Evolutionary conservation across 2,888 invertebrate species (phyloP), one percentile per base, ranked within the genome.

Genomic region (Sphaerophoria rueppellii): DNA sequence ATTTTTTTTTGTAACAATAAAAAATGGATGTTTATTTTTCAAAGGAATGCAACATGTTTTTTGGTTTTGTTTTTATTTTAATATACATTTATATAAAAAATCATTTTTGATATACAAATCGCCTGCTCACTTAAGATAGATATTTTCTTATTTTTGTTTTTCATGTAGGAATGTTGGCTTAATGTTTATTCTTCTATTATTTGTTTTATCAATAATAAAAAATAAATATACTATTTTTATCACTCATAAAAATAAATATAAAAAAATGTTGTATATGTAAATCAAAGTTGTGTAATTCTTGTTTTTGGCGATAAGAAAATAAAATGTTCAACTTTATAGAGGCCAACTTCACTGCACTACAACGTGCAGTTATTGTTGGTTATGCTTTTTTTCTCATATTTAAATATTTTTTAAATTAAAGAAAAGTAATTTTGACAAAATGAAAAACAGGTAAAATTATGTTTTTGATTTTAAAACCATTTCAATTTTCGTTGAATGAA

Each of bases 321-420:
- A 24, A 24, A 24, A 24, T 24, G 24, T 24, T 24, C 24, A 24
- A 24, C 24, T 24, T 24, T 24, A 2, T 2, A 2, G 24, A 24
- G 24, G 24, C 24, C 34, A 76, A 70, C 58, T 80, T 37, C 40
- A 74, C 61, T 80, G 73, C 79, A 80, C 79, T 80, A 74, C 69
- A 80, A 80, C 79, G 79, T 80, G 79, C 79, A 74, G 58, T 63
- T 24, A 54, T 24, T 12, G 37, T 52, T 12, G 16, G 50, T 58
- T 34, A 52, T 52, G 50, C 52, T 52, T n/a, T 52, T 52, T 40
- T 52, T 37, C 24, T 52, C 40, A 16, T 57, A 65, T 48, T 48
- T 67, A 48, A 65, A 57, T 78, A 61, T n/a, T 57, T 67, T 14
- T 34, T 40, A 12, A 50, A 24, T 40, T 46, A 35, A 40, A 24